phyloP scores from a whole-genome alignment of 2,113 vertebrate species.

The Alouatta palliata region DNA sequence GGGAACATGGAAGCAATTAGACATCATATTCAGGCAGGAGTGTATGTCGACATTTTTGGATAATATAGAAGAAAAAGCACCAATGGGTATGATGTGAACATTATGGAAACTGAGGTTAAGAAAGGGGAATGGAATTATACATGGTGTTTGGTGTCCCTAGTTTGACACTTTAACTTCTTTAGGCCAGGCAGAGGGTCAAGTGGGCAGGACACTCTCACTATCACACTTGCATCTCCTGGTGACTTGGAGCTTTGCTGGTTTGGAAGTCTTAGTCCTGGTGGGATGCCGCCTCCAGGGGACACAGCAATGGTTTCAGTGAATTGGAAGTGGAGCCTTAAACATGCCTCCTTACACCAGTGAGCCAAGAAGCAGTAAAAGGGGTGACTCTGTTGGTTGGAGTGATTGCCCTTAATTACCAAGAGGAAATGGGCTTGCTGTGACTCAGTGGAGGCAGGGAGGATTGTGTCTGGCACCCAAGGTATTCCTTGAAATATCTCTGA shows the following conservation, averaged over 20 bases:
- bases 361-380: background rate
- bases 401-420: accelerated
- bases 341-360: background rate
- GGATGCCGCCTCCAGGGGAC: background rate
- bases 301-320: background rate
- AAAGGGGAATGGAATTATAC: background rate
- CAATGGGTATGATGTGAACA: background rate
- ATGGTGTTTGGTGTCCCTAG: too few species aligned
- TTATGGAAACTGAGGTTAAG: background rate
- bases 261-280: background rate
- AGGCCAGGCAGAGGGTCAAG: background rate
- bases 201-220: background rate
- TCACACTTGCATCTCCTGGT: background rate
- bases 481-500: background rate
- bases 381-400: background rate
- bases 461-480: background rate
- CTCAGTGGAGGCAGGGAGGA: too few species aligned
- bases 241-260: background rate
- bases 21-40: background rate
- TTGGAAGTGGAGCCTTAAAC: background rate
- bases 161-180: background rate
- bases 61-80: background rate
- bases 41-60: background rate
- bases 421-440: background rate
- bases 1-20: background rate